These are phyloP conservation scores for Ochlodes sylvanus DNA, from an alignment of 2,888 invertebrate genomes.

Conservation along the genomic window DNA sequence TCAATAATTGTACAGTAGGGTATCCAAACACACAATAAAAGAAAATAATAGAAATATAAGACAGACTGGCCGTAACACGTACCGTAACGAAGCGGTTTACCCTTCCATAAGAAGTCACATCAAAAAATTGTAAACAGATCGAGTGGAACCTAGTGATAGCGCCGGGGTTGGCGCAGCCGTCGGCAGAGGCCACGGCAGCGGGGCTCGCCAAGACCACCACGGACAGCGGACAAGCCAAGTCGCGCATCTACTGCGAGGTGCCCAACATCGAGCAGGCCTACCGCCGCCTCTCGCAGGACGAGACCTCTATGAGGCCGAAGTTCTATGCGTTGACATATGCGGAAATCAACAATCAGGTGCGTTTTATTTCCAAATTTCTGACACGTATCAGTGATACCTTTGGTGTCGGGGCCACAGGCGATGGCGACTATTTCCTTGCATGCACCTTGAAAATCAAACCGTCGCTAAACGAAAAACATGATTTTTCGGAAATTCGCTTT, in stretches of 20 bases:
- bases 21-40: too few species aligned
- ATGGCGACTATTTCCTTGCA: too few species aligned
- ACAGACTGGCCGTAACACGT: too few species aligned
- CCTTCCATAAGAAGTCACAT: background rate
- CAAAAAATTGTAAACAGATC: constrained; percentile 58
- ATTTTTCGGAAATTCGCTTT: too few species aligned
- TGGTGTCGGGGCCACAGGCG: too few species aligned
- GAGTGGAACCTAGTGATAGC: constrained; percentile 82
- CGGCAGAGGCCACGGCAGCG: constrained; percentile 58
- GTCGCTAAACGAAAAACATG: too few species aligned
- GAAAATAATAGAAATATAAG: too few species aligned
- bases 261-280: constrained; percentile 76
- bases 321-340: constrained; percentile 95
- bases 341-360: constrained; percentile 87
- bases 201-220: constrained; percentile 61
- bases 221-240: constrained; percentile 64
- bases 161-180: constrained; percentile 72
- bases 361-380: constrained; percentile 25
- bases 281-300: constrained; percentile 77
- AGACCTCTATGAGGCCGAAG: constrained; percentile 92
- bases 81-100: too few species aligned
- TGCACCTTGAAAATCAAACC: too few species aligned
- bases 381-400: too few species aligned
- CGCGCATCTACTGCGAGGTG: constrained; percentile 79
- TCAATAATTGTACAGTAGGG: too few species aligned